These are phyloP conservation scores for Apocrypta bakeri DNA, from an alignment of 1,140 invertebrate genomes.

Conservation along the genomic window DNA sequence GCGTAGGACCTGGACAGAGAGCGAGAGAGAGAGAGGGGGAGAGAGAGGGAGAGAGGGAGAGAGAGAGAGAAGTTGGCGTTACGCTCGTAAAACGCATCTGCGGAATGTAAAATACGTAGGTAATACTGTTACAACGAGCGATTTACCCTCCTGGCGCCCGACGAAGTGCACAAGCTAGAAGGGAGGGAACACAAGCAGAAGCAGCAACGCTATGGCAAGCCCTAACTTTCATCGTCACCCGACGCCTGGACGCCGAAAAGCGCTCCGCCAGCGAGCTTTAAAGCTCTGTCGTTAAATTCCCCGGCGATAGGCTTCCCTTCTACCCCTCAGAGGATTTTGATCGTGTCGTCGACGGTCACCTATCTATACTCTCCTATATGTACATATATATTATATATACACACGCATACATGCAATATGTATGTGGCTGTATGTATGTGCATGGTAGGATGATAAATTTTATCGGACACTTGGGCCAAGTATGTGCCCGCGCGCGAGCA, in stretches of 20 bases:
- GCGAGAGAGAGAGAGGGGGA: no score
- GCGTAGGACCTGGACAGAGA: conserved; percentile 56
- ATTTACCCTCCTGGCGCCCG: conserved; percentile 54
- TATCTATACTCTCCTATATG: not conserved
- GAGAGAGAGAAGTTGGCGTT: conserved; percentile 58
- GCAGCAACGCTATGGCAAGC: conserved; percentile 32
- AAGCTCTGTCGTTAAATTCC: conserved; percentile 51
- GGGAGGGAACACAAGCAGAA: not conserved
- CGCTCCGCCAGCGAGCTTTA: conserved; percentile 44
- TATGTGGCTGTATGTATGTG: no score
- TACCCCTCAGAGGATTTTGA: conserved; percentile 2
- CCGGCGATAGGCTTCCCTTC: conserved; percentile 9
- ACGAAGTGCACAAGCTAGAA: conserved; percentile 5
- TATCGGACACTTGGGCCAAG: conserved; percentile 25
- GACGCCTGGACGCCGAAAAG: conserved; percentile 36
- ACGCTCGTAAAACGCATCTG: conserved; percentile 66
- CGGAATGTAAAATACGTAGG: conserved; percentile 68
- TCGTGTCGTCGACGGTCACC: not conserved
- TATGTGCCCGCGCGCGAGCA: conserved; percentile 18
- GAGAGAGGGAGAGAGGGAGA: no score
- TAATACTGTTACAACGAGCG: conserved; percentile 64
- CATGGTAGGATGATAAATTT: conserved; percentile 8
- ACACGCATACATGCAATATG: no score
- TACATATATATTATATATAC: no score
- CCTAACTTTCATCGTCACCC: conserved; percentile 59